These are phyloP conservation scores for Urocitellus parryii DNA, from an alignment of 2,113 vertebrate genomes.

Conservation along the genomic window DNA sequence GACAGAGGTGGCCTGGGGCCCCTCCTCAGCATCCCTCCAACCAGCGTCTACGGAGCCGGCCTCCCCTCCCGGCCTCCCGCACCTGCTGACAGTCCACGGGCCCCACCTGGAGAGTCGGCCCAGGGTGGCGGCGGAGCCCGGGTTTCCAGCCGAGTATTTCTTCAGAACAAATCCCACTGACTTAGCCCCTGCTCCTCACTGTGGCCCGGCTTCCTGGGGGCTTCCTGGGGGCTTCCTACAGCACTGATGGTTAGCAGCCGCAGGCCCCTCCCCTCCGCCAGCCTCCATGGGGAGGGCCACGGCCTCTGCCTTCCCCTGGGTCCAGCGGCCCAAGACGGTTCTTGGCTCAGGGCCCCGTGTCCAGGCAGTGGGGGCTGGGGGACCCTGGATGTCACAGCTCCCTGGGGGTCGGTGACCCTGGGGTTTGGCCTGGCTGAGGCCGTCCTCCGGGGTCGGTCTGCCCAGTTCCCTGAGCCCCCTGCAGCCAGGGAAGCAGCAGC, in stretches of 20 bases:
- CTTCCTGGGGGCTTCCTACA: background rate
- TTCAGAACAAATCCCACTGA: background rate
- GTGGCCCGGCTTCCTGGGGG: background rate
- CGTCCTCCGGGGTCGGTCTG: no score
- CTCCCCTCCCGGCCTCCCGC: no score
- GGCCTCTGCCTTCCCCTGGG: background rate
- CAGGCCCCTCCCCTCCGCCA: background rate
- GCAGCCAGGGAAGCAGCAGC: no score
- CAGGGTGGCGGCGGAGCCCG: background rate
- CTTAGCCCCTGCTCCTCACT: background rate
- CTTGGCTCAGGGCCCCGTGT: background rate
- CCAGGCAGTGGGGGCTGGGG: background rate
- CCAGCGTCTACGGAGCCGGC: no score
- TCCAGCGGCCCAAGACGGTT: accelerated
- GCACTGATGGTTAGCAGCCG: background rate
- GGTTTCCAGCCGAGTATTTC: slow-evolving; percentile 22
- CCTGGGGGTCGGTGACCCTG: background rate
- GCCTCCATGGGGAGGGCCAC: accelerated
- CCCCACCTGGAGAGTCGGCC: background rate
- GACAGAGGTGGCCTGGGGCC: background rate
- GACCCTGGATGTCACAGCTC: background rate
- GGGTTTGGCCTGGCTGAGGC: background rate
- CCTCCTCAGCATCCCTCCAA: background rate
- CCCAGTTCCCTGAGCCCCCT: no score
- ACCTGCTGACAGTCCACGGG: accelerated